phyloP scores from a whole-genome alignment of 2,888 invertebrate species.

The Lycia hirtaria region DNA sequence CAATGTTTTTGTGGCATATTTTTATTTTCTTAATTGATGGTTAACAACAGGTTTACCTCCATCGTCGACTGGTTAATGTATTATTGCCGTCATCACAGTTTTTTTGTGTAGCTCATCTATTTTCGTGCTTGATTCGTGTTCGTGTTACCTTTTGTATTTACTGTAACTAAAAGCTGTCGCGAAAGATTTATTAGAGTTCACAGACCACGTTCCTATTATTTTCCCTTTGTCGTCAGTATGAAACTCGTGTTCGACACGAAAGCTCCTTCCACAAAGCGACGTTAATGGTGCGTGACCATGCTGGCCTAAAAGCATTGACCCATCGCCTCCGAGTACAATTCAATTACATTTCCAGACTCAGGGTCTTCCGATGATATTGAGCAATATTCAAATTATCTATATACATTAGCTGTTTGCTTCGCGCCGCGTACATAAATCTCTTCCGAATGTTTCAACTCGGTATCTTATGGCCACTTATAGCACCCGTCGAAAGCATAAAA shows the following conservation, averaged over 20 bases:
- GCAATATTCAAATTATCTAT: constrained; percentile 32
- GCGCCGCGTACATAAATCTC: constrained; percentile 36
- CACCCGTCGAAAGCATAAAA: constrained; percentile 49
- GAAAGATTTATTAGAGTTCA: constrained; percentile 20
- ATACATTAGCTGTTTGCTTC: constrained; percentile 32
- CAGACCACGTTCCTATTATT: constrained; percentile 22
- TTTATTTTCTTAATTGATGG: constrained; percentile 27
- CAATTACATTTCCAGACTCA: constrained; percentile 38
- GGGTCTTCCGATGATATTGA: constrained; percentile 22
- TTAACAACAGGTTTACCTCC: constrained; percentile 26
- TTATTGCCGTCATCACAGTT: constrained; percentile 16
- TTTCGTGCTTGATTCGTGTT: constrained; percentile 4
- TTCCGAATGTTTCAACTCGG: constrained; percentile 37
- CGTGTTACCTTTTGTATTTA: constrained; percentile 1
- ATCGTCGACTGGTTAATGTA: constrained; percentile 18
- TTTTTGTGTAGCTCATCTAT: constrained; percentile 10
- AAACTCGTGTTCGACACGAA: constrained; percentile 43
- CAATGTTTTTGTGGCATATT: constrained; percentile 35
- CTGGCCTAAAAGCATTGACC: constrained; percentile 57
- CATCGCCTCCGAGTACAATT: constrained; percentile 44
- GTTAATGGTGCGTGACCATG: constrained; percentile 59
- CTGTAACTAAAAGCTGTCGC: constrained; percentile 9
- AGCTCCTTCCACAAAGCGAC: constrained; percentile 50
- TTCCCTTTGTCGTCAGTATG: constrained; percentile 22
- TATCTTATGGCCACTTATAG: constrained; percentile 40